Percentiles rank a stretch among this genome's conserved stretches.
These are phyloP conservation scores for Plutomurus gul DNA, from an alignment of 1,140 invertebrate genomes.

Conservation along the genomic window DNA sequence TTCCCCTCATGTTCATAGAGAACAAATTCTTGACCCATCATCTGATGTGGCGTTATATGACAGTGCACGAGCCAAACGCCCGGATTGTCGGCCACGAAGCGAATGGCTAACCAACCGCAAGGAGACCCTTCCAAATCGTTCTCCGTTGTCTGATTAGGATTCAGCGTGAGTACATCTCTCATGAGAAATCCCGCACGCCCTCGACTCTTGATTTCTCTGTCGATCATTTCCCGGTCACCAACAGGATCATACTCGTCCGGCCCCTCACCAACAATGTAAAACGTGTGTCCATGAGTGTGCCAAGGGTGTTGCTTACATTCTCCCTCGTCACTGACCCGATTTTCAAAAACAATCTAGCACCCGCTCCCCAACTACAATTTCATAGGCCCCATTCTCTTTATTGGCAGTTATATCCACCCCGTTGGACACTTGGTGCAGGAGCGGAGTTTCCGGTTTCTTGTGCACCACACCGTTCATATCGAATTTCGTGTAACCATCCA, in stretches of 20 bases:
- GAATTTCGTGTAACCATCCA: slow-evolving; percentile 32
- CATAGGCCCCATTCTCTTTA: background rate
- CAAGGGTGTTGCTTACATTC: slow-evolving; percentile 41
- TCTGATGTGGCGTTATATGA: slow-evolving; percentile 35
- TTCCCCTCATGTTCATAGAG: slow-evolving; percentile 36
- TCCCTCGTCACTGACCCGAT: background rate
- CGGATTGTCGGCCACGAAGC: slow-evolving; percentile 29
- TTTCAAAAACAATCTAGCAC: slow-evolving; percentile 46
- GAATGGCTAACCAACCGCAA: slow-evolving; percentile 36
- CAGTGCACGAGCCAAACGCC: slow-evolving; percentile 39
- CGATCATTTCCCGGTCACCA: background rate
- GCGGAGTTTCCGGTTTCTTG: background rate
- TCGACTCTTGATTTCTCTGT: too few species aligned
- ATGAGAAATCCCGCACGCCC: too few species aligned
- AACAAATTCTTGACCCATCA: slow-evolving; percentile 33
- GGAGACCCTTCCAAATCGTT: background rate
- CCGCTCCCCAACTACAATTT: slow-evolving; percentile 18
- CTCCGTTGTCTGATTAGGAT: background rate
- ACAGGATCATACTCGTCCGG: slow-evolving; percentile 10
- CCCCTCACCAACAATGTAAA: slow-evolving; percentile 42
- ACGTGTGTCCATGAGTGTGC: slow-evolving; percentile 44
- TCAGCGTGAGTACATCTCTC: slow-evolving; percentile 31
- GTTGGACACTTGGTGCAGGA: slow-evolving; percentile 25
- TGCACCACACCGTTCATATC: slow-evolving; percentile 36
- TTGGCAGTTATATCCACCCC: background rate